A percentile compares a stretch with the other conserved stretches of the same genome.
These are phyloP conservation scores for Pseudanteris insignis DNA, from an alignment of 2,888 invertebrate species.

Conservation along the genomic window DNA sequence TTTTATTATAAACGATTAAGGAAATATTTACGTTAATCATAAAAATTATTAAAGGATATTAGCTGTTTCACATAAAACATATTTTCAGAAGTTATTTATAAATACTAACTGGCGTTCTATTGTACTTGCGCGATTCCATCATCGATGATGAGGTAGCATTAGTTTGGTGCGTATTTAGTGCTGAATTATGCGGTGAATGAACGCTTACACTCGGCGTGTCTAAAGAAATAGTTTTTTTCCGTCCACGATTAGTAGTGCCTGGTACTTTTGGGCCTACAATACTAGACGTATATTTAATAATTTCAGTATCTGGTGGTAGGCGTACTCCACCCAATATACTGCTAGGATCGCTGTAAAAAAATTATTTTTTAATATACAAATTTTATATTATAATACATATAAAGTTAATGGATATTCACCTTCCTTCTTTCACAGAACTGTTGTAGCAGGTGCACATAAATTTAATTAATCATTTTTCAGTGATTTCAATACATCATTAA, in stretches of 20 bases:
- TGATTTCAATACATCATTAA: conserved; percentile 11
- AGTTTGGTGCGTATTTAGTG: conserved; percentile 58
- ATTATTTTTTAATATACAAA: not conserved
- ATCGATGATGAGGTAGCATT: conserved; percentile 61
- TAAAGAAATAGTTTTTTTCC: conserved; percentile 88
- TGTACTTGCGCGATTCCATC: conserved; percentile 61
- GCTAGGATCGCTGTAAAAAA: conserved; percentile 75
- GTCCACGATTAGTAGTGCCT: conserved; percentile 83
- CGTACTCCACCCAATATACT: conserved; percentile 85
- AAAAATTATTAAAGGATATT: no score
- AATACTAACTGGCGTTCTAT: conserved; percentile 36
- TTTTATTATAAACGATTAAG: no score
- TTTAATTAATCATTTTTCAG: conserved; percentile 11
- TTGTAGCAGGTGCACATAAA: conserved; percentile 47
- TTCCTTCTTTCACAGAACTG: conserved; percentile 64
- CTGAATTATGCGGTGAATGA: conserved; percentile 67
- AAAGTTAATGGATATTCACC: conserved; percentile 55
- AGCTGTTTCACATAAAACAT: no score
- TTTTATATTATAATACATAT: not conserved
- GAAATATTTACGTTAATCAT: no score
- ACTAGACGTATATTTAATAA: conserved; percentile 89
- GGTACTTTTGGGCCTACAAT: conserved; percentile 87
- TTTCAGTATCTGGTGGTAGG: conserved; percentile 88
- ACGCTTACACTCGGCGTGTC: conserved; percentile 77
- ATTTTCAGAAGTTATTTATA: no score